Percentiles rank a stretch among this genome's conserved stretches.
Conservation (phyloP, 1,140 invertebrate genomes). For the Whitmania pigra region DNA sequence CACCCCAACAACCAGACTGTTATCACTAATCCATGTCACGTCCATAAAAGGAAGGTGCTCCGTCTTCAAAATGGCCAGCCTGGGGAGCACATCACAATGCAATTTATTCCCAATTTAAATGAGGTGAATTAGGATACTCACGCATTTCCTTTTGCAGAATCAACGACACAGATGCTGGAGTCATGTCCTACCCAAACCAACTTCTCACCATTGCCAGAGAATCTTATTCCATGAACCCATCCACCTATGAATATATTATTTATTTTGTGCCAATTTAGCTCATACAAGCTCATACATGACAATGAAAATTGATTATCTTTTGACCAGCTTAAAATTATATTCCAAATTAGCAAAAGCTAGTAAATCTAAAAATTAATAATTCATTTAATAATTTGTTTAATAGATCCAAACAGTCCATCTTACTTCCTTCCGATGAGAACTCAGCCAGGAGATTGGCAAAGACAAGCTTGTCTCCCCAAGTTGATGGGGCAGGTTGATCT, state of each 20-base stretch:
- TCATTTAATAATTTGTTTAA: no score
- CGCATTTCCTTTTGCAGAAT: conserved; percentile 61
- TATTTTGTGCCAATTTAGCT: neutral
- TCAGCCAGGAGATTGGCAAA: conserved; percentile 80
- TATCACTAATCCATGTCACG: conserved; percentile 77
- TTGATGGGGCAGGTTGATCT: conserved; percentile 64
- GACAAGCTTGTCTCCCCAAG: conserved; percentile 79
- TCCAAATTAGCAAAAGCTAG: no score
- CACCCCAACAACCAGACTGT: conserved; percentile 71
- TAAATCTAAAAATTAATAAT: neutral
- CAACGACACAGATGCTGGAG: conserved; percentile 80
- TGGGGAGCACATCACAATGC: conserved; percentile 24
- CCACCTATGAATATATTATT: conserved; percentile 54
- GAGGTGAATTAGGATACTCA: conserved; percentile 34
- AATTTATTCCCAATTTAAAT: neutral
- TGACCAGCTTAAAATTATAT: no score
- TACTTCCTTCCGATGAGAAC: conserved; percentile 70
- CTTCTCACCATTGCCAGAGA: conserved; percentile 84
- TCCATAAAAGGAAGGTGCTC: conserved; percentile 77
- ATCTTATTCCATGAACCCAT: conserved; percentile 90
- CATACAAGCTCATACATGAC: neutral
- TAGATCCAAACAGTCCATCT: neutral
- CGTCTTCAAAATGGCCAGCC: conserved; percentile 37
- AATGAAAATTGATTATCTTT: conserved; percentile 1
- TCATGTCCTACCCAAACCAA: conserved; percentile 95